Base-by-base conservation (phyloP, 2,888 invertebrate genomes). In the Eupithecia insigniata region DNA sequence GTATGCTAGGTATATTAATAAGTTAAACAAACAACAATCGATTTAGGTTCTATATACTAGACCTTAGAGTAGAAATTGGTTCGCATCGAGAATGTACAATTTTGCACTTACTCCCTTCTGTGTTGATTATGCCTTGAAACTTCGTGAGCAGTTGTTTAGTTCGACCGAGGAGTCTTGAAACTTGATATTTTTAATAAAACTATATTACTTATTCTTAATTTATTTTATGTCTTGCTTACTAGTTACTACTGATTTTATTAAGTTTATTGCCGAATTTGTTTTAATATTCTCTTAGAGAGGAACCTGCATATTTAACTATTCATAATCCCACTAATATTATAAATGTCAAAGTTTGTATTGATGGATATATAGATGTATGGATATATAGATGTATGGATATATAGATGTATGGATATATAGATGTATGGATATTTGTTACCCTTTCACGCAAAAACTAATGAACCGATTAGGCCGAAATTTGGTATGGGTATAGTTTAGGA, bases 1-100 rank as follows among this genome's bases (percentile, higher is more conserved):
- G 86, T 90, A 89, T 90, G 87, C 88, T 87, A 84, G 82, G 83
- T 86, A 84, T 85, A 91, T 91, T 92, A 92, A 93, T 92, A 92
- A 90, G 90, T 90, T 89, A 85, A 77, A 83, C 79, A 84, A 87
- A 86, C 76, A 84, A 65, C 34, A 79, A 64, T 76, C n/a, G 28
- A 83, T 87, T 75, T 79, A 43, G 39, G 28, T 71, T 89, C 81
- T 73, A 0, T 0, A 0, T 0, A 0, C 39, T 16, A 16, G 0
- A 0, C 0, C 12, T 26, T 87, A 87, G 70, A 78, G 87, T 84
- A 70, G 12, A 75, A 71, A 79, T 83, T 85, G 30, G 66, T 66
- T 79, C 73, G 76, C 26, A 30, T 43, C 39, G 71, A 58, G 73
- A 75, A 66, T 73, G 69, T 77, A 72, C 79, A 81, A 82, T 85